These are phyloP conservation scores for Danio choprae DNA, from an alignment of 2,797 vertebrate species.

Conservation along the genomic window DNA sequence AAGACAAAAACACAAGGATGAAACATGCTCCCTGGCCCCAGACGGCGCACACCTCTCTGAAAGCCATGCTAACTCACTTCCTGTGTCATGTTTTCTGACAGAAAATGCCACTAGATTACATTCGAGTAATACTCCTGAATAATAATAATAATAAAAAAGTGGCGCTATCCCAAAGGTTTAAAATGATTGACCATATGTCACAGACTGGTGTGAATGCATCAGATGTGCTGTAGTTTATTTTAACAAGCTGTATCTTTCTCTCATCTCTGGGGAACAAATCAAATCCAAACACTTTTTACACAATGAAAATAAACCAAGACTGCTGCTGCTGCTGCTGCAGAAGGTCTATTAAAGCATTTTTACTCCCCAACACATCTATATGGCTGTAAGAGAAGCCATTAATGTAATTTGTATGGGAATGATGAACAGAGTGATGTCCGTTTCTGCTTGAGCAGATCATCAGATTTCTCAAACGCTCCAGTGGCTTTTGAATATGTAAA, in stretches of 20 bases:
- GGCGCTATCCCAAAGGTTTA: constrained; percentile 29
- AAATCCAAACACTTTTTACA: neutral
- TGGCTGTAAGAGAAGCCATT: constrained; percentile 74
- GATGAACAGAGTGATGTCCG: constrained; percentile 78
- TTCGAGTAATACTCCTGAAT: constrained; percentile 19
- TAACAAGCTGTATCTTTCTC: neutral
- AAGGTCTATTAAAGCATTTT: neutral
- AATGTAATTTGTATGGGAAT: constrained; percentile 80
- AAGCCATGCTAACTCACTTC: constrained; percentile 47
- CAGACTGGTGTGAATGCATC: constrained; percentile 7
- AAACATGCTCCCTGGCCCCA: constrained; percentile 52
- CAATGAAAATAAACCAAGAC: neutral
- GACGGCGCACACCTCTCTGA: constrained; percentile 47
- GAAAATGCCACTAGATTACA: constrained; percentile 46
- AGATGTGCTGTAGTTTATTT: neutral
- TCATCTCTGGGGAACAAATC: neutral
- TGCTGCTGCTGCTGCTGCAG: neutral
- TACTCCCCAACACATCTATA: constrained; percentile 42
- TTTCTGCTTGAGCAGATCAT: constrained; percentile 80
- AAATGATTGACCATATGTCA: constrained; percentile 27
- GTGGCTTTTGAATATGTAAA: constrained; percentile 80
- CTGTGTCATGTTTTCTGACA: constrained; percentile 48
- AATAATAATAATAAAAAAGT: neutral
- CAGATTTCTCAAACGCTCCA: constrained; percentile 78
- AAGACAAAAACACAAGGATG: constrained; percentile 60